phyloP scores from a whole-genome alignment of 2,113 vertebrate species.

The Eudyptes chrysolophus region DNA sequence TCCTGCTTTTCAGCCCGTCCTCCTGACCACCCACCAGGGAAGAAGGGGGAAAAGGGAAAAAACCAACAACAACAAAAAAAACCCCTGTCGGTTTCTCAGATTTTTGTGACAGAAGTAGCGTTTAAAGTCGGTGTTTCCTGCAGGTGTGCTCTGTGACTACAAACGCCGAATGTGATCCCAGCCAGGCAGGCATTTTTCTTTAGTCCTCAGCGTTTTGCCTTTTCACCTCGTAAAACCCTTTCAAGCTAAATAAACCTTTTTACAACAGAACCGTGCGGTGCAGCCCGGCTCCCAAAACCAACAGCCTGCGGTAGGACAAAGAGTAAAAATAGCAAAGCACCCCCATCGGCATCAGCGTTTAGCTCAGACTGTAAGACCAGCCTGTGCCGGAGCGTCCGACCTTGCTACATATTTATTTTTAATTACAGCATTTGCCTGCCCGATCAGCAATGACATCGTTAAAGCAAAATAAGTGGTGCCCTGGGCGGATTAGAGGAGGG shows the following conservation, averaged over 20 bases:
- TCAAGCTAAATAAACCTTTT: slow-evolving; percentile 25
- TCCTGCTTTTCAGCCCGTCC: slow-evolving; percentile 71
- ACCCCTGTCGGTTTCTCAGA: neutral
- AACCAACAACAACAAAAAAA: neutral
- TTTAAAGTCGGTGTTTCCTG: neutral
- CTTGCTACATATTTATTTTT: neutral
- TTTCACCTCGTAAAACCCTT: slow-evolving; percentile 48
- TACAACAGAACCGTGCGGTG: neutral
- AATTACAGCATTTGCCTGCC: neutral
- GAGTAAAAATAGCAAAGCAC: neutral
- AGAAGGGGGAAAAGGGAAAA: slow-evolving; percentile 5
- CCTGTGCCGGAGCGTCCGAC: neutral
- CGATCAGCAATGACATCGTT: neutral
- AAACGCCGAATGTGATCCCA: neutral
- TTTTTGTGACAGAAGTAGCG: neutral
- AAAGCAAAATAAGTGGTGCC: neutral
- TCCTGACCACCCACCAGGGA: slow-evolving; percentile 86
- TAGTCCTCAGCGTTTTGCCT: slow-evolving; percentile 2
- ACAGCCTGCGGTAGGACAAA: neutral
- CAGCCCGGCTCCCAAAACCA: neutral
- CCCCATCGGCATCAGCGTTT: neutral
- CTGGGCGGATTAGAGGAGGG: neutral
- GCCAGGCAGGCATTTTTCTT: slow-evolving; percentile 36
- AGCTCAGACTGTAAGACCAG: neutral
- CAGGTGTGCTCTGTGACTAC: neutral